A percentile compares a stretch with the other conserved stretches of the same genome.
Evolutionary conservation across 2,113 vertebrate genomes (phyloP).

Genomic region (Carassius carassius): DNA sequence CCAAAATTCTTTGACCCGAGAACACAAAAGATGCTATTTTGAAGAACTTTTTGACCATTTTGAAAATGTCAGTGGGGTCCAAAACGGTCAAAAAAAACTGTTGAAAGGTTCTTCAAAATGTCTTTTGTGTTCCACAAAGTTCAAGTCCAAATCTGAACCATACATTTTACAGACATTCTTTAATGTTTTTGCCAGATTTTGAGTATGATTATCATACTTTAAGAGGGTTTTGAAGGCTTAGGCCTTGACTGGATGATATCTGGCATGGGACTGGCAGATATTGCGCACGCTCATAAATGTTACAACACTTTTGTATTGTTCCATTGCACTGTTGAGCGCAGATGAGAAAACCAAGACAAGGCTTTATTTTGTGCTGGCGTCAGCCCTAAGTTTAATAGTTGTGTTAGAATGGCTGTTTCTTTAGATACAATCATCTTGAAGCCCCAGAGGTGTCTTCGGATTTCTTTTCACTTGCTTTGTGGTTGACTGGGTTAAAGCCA

Average conservation of each 20-base stretch:
- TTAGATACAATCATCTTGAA: slow-evolving; percentile 36
- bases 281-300: slow-evolving; percentile 43
- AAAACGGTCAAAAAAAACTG: not conserved
- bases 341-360: slow-evolving; percentile 52
- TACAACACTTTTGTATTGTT: slow-evolving; percentile 55
- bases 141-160: not conserved
- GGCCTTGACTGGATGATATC: slow-evolving; percentile 36
- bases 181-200: slow-evolving; percentile 2
- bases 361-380: slow-evolving; percentile 43
- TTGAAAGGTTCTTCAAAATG: too few species aligned
- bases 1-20: not conserved
- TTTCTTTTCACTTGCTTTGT: slow-evolving; percentile 10
- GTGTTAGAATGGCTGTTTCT: slow-evolving; percentile 22
- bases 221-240: not conserved
- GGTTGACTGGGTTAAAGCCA: slow-evolving; percentile 30
- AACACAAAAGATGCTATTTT: not conserved
- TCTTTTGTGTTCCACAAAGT: not conserved
- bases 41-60: not conserved
- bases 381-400: slow-evolving; percentile 33
- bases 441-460: slow-evolving; percentile 6
- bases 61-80: not conserved
- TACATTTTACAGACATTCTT: not conserved
- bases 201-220: slow-evolving; percentile 6
- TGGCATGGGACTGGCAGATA: slow-evolving; percentile 24
- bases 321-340: slow-evolving; percentile 15